These are phyloP conservation scores for Bostrychus sinensis DNA, from an alignment of 2,113 vertebrate genomes.

Conservation along the genomic window DNA sequence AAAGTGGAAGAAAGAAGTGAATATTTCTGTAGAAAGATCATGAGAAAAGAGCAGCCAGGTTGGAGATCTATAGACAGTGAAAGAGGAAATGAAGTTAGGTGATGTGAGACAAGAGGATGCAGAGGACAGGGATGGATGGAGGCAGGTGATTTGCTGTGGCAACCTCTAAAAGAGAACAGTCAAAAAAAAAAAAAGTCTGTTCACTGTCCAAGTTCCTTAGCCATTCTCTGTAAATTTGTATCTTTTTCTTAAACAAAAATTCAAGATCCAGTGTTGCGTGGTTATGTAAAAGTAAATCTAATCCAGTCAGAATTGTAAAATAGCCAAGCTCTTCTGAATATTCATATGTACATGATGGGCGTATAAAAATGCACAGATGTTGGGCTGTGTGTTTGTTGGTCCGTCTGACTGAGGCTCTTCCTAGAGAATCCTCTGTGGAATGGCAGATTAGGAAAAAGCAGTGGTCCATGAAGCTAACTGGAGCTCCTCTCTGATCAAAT, in stretches of 20 bases:
- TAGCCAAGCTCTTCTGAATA: not conserved
- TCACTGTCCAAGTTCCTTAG: no score
- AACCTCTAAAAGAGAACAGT: no score
- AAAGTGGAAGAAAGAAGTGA: no score
- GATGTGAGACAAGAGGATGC: no score
- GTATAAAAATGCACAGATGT: constrained; percentile 5
- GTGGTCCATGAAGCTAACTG: constrained; percentile 63
- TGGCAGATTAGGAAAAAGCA: constrained; percentile 53
- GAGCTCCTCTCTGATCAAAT: constrained; percentile 74
- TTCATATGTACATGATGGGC: constrained; percentile 8
- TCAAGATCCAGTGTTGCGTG: constrained; percentile 17
- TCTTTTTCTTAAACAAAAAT: constrained; percentile 26
- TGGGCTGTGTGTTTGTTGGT: constrained; percentile 12
- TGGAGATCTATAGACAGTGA: no score
- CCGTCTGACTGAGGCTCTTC: constrained; percentile 38
- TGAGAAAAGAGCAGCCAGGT: no score
- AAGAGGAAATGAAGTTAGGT: no score
- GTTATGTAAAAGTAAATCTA: constrained; percentile 23
- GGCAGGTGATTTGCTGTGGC: no score
- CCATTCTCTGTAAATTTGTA: no score
- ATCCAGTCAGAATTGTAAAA: constrained; percentile 13
- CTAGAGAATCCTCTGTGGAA: constrained; percentile 36
- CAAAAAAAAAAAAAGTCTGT: no score
- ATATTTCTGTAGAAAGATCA: no score
- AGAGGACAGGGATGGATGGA: no score